Evolutionary conservation across 2,797 vertebrate genomes (phyloP).

Genomic region (Takifugu ocellatus): DNA sequence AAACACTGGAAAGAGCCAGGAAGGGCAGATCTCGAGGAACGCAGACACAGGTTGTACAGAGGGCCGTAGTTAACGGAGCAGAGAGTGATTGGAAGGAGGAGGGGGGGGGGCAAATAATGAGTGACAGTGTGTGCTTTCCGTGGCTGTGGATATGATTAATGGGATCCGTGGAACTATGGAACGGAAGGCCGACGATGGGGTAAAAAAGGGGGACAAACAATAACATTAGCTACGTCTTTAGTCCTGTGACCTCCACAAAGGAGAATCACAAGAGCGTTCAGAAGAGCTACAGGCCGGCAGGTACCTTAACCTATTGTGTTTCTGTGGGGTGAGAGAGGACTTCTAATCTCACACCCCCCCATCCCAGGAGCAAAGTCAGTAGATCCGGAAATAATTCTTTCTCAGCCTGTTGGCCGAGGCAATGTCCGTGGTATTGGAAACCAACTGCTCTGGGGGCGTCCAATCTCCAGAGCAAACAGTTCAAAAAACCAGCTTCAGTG

Average conservation of each 20-base stretch:
- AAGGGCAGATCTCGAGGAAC: conserved; percentile 37
- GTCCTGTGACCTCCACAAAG: conserved; percentile 51
- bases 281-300: conserved; percentile 52
- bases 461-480: conserved; percentile 53
- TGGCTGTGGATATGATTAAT: conserved; percentile 62
- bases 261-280: conserved; percentile 50
- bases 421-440: conserved; percentile 72
- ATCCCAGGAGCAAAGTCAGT: conserved; percentile 43
- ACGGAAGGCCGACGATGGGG: conserved; percentile 23
- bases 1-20: conserved; percentile 63
- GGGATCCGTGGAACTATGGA: conserved; percentile 55
- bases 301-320: conserved; percentile 69
- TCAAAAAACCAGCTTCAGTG: conserved; percentile 41
- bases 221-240: conserved; percentile 55
- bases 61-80: conserved; percentile 27
- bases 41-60: conserved; percentile 37
- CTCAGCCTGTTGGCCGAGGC: conserved; percentile 65
- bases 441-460: conserved; percentile 46
- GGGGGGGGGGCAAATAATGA: conserved; percentile 24
- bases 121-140: conserved; percentile 20
- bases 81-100: conserved; percentile 18
- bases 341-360: conserved; percentile 58
- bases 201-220: conserved; percentile 47
- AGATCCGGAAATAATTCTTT: conserved; percentile 69
- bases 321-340: conserved; percentile 40